Evolutionary conservation across 1,140 invertebrate genomes (phyloP).

Genomic region (Drosophila fuyamai): DNA sequence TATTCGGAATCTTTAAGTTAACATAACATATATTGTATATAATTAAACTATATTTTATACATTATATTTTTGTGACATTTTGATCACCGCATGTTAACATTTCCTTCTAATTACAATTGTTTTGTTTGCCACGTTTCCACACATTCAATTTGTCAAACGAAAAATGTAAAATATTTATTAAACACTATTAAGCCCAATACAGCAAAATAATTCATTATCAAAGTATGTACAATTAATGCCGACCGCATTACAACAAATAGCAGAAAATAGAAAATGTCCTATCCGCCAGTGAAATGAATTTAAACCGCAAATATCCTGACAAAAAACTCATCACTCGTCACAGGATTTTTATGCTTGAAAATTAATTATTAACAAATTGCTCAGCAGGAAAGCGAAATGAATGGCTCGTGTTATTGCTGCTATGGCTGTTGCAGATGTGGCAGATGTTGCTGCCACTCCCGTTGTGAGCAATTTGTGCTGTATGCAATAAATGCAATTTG

Average conservation of each 20-base stretch:
- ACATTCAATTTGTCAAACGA: slow-evolving; percentile 8
- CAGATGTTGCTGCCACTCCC: slow-evolving; percentile 22
- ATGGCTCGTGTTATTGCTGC: slow-evolving; percentile 31
- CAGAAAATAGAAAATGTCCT: slow-evolving; percentile 6
- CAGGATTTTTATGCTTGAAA: slow-evolving; percentile 27
- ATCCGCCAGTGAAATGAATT: background rate
- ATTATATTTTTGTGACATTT: background rate
- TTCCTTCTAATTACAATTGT: background rate
- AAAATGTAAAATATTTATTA: slow-evolving; percentile 19
- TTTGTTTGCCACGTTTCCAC: background rate
- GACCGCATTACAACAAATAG: slow-evolving; percentile 3
- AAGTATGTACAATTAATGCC: slow-evolving; percentile 4
- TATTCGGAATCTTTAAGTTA: too few species aligned
- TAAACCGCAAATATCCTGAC: background rate
- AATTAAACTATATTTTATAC: too few species aligned
- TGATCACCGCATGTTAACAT: background rate
- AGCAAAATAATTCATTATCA: slow-evolving; percentile 18
- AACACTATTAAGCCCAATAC: background rate
- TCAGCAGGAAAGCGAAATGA: slow-evolving; percentile 36
- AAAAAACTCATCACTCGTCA: slow-evolving; percentile 7
- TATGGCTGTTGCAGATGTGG: slow-evolving; percentile 22
- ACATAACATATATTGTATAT: too few species aligned
- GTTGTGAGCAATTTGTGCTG: slow-evolving; percentile 50
- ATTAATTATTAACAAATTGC: slow-evolving; percentile 57
- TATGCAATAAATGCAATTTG: slow-evolving; percentile 72